A percentile compares a stretch with the other conserved stretches of the same genome.
Evolutionary conservation across 1,140 invertebrate genomes (phyloP).

Genomic region (Leptinotarsa defecta): DNA sequence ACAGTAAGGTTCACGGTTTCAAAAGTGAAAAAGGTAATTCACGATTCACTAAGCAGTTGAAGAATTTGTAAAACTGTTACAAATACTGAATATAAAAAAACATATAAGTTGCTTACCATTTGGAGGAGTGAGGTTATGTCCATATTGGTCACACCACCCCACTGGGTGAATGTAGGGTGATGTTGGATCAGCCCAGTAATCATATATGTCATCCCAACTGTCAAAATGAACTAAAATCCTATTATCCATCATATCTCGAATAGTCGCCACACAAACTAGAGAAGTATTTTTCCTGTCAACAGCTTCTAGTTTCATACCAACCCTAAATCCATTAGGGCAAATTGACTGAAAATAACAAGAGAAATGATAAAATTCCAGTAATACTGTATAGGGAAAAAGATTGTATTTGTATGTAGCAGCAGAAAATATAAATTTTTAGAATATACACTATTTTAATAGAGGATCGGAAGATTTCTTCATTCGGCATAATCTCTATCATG

Average conservation of each 20-base stretch:
- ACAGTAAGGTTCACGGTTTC: too few species aligned
- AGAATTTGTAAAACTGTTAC: too few species aligned
- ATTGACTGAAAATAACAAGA: slow-evolving; percentile 61
- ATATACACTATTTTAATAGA: too few species aligned
- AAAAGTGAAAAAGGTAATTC: too few species aligned
- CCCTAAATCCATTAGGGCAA: slow-evolving; percentile 76
- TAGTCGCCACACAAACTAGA: slow-evolving; percentile 85
- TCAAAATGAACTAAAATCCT: slow-evolving; percentile 92
- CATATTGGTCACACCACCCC: slow-evolving; percentile 87
- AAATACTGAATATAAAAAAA: slow-evolving; percentile 1
- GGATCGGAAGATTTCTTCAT: too few species aligned
- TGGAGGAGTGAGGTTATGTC: slow-evolving; percentile 80
- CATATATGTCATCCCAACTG: slow-evolving; percentile 91
- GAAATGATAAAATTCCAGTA: background rate
- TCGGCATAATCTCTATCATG: too few species aligned
- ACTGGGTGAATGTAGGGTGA: slow-evolving; percentile 94
- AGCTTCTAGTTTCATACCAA: slow-evolving; percentile 94
- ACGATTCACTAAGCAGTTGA: too few species aligned
- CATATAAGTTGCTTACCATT: slow-evolving; percentile 67
- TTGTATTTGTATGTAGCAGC: too few species aligned
- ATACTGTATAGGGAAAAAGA: background rate
- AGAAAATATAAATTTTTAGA: too few species aligned
- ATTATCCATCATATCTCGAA: slow-evolving; percentile 82
- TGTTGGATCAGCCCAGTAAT: slow-evolving; percentile 89
- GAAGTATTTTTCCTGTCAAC: slow-evolving; percentile 89